Conservation (phyloP, 2,113 vertebrate genomes). For the Myxocyprinus asiaticus region DNA sequence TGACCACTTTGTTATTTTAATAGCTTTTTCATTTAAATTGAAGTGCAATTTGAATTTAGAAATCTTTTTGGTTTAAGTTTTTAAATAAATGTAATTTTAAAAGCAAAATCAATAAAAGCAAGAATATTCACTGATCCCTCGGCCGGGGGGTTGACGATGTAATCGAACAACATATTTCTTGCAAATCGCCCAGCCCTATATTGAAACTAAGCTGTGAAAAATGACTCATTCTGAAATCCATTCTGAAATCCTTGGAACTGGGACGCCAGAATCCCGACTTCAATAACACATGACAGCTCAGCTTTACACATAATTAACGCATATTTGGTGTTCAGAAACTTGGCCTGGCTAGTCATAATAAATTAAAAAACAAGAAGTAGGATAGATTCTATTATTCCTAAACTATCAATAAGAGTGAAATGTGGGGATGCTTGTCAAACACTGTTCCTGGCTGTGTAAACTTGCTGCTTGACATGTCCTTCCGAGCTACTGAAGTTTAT, state of each 20-base stretch:
- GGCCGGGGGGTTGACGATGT: too few relatives aligned
- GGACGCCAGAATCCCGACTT: neutral
- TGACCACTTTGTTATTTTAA: too few relatives aligned
- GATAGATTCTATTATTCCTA: neutral
- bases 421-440: neutral
- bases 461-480: too few relatives aligned
- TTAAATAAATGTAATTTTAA: too few relatives aligned
- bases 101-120: too few relatives aligned
- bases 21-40: too few relatives aligned
- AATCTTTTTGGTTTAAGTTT: too few relatives aligned
- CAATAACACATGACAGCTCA: neutral
- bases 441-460: neutral
- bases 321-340: neutral
- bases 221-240: too few relatives aligned
- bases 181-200: neutral
- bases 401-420: neutral
- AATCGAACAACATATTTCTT: too few relatives aligned
- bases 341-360: neutral
- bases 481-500: too few relatives aligned
- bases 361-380: neutral
- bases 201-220: conserved; percentile 11
- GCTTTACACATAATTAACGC: neutral
- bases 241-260: neutral
- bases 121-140: too few relatives aligned
- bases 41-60: too few relatives aligned